Evolutionary conservation across 2,888 invertebrate genomes (phyloP).

Genomic region (Tipula vernalis): DNA sequence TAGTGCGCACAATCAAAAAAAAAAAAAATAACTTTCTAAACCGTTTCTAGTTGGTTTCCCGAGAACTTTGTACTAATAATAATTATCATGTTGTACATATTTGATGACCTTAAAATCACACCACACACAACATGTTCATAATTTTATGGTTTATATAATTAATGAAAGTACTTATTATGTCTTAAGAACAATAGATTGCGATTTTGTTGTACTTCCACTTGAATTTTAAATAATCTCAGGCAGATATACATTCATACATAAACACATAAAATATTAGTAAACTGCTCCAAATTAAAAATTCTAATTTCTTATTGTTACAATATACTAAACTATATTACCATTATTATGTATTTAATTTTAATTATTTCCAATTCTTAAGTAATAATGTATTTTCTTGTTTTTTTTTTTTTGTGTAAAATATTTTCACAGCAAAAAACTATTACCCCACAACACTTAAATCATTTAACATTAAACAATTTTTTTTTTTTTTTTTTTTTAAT

Average conservation of each 20-base stretch:
- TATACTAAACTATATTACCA: neutral
- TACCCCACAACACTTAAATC: neutral
- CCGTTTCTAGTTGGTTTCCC: neutral
- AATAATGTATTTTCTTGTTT: neutral
- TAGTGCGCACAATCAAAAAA: neutral
- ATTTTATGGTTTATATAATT: neutral
- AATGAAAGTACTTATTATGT: neutral
- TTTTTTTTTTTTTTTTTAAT: neutral
- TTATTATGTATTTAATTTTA: neutral
- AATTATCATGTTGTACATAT: neutral
- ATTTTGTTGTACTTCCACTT: neutral
- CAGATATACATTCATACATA: neutral
- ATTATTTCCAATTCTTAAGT: neutral
- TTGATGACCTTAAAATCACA: neutral
- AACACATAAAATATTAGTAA: neutral
- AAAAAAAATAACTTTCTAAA: neutral
- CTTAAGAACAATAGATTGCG: neutral
- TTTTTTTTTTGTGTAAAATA: neutral
- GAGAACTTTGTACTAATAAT: neutral
- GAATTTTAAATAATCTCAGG: neutral
- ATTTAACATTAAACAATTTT: neutral
- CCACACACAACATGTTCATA: neutral
- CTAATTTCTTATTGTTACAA: neutral
- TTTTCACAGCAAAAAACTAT: neutral
- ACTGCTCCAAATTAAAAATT: neutral